Evolutionary conservation across 2,113 vertebrate species (phyloP).

Genomic region (Nycticryphes semicollaris): DNA sequence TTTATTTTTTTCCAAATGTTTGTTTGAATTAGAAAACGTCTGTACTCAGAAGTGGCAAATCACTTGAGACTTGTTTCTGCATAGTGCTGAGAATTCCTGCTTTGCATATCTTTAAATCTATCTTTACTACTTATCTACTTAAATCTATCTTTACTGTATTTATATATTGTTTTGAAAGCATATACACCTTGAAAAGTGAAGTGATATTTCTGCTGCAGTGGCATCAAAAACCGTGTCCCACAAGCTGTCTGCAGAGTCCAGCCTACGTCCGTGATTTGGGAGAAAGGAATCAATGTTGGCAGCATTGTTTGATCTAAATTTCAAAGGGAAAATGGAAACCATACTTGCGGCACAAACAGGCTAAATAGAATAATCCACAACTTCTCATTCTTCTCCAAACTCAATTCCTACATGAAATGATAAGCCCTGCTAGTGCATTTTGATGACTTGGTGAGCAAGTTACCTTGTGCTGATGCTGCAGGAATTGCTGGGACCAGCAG

Average conservation of each 20-base stretch:
- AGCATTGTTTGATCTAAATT: neutral
- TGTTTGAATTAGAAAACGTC: slow-evolving; percentile 33
- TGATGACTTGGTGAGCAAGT: rapidly evolving
- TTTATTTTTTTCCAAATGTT: neutral
- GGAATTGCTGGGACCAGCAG: neutral
- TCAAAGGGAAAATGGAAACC: neutral
- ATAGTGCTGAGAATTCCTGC: slow-evolving; percentile 37
- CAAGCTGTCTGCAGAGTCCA: neutral
- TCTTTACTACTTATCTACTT: neutral
- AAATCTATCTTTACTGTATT: neutral
- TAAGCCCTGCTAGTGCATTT: neutral
- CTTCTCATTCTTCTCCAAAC: neutral
- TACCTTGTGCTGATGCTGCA: neutral
- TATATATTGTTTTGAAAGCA: neutral
- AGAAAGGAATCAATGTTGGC: neutral
- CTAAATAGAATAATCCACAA: neutral
- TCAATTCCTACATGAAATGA: rapidly evolving
- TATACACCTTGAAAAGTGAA: neutral
- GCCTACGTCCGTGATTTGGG: neutral
- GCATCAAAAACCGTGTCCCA: neutral
- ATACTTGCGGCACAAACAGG: neutral
- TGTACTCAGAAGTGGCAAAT: slow-evolving; percentile 7
- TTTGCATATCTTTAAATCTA: slow-evolving; percentile 32
- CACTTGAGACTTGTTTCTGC: slow-evolving; percentile 27
- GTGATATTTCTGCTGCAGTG: rapidly evolving